phyloP scores from a whole-genome alignment of 2,113 vertebrate species.

The Ceuthmochares aereus region DNA sequence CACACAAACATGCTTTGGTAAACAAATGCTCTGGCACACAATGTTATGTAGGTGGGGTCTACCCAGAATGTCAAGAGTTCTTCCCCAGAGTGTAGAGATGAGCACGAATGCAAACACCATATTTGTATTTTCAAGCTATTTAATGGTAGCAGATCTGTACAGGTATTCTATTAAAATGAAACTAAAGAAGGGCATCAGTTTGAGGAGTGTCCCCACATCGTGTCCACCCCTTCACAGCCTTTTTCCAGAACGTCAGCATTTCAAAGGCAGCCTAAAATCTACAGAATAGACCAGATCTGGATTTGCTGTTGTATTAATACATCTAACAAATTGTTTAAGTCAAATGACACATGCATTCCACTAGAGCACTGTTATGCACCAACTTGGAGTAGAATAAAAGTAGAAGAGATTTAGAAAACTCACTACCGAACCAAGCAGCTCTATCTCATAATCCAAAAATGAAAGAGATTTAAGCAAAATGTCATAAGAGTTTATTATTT shows the following conservation, averaged over 20 bases:
- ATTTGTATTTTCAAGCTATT: neutral
- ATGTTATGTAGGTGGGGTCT: slow-evolving; percentile 12
- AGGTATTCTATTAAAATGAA: neutral
- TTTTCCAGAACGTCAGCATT: neutral
- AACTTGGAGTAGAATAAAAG: neutral
- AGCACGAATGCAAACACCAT: neutral
- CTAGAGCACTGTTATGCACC: neutral
- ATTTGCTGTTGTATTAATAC: neutral
- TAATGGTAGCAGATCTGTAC: neutral
- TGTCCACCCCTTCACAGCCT: neutral
- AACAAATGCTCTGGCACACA: slow-evolving; percentile 47
- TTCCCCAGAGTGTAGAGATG: neutral
- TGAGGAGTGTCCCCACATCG: neutral
- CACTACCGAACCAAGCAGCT: neutral
- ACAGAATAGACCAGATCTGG: neutral
- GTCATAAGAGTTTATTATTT: neutral
- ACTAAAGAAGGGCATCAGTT: neutral
- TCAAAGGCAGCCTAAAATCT: neutral
- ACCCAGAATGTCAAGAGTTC: slow-evolving; percentile 15
- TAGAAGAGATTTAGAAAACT: neutral
- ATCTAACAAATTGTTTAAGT: neutral
- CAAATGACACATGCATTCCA: neutral
- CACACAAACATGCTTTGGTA: slow-evolving; percentile 52
- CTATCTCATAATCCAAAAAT: neutral
- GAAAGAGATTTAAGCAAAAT: neutral